These are phyloP conservation scores for Xiphophorus birchmanni DNA, from an alignment of 2,797 vertebrate genomes.

Conservation along the genomic window DNA sequence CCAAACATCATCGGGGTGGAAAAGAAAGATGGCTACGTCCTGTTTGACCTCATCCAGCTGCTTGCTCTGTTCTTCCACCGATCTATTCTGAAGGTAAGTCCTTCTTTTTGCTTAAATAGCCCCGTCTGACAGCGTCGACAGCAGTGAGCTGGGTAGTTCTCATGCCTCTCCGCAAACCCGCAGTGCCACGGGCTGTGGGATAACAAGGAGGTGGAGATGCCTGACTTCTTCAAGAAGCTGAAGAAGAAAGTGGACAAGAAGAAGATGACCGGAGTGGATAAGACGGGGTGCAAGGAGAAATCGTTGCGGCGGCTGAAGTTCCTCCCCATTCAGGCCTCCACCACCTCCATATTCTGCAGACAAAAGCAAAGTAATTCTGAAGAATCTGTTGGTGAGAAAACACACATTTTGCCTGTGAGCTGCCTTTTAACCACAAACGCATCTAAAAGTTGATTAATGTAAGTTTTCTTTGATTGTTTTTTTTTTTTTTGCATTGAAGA, in stretches of 20 bases:
- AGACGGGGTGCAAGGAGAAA: conserved; percentile 32
- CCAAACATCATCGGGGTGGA: conserved; percentile 81
- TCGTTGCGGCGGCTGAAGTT: conserved; percentile 61
- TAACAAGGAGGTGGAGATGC: conserved; percentile 81
- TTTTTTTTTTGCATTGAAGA: conserved; percentile 56
- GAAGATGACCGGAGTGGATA: conserved; percentile 67
- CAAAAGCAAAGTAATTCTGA: conserved; percentile 44
- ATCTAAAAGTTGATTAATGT: not conserved
- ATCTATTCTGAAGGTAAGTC: conserved; percentile 77
- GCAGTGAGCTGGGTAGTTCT: not conserved
- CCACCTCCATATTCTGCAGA: conserved; percentile 67
- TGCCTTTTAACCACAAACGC: not conserved
- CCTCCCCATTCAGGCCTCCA: conserved; percentile 73
- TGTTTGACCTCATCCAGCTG: conserved; percentile 82
- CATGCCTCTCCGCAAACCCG: conserved; percentile 5
- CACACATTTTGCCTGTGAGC: not conserved
- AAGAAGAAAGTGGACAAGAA: conserved; percentile 80
- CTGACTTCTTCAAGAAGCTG: conserved; percentile 81
- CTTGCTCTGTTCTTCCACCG: conserved; percentile 82
- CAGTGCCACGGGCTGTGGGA: conserved; percentile 87
- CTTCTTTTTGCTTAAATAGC: not conserved
- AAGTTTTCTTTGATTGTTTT: not conserved
- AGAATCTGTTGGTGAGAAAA: conserved; percentile 60
- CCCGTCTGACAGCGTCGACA: too few species aligned
- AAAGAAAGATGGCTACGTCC: conserved; percentile 77